A percentile compares a stretch with the other conserved stretches of the same genome.
These are phyloP conservation scores for Nowickia ferox DNA, from an alignment of 2,888 invertebrate species.

Conservation along the genomic window DNA sequence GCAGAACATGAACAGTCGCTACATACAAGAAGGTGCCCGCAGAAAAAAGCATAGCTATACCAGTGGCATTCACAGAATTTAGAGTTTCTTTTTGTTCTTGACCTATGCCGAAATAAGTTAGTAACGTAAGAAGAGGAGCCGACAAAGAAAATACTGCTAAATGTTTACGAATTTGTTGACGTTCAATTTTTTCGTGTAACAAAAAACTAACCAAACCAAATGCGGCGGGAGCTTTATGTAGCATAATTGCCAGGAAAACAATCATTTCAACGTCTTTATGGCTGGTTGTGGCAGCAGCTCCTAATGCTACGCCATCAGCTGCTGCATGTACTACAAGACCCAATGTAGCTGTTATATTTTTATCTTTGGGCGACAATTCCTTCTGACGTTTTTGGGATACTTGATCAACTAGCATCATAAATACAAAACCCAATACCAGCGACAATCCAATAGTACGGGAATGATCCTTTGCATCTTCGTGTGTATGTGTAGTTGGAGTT, in stretches of 20 bases:
- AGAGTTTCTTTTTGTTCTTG: conserved; percentile 96
- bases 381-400: conserved; percentile 84
- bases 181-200: conserved; percentile 96
- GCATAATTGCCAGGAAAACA: conserved; percentile 99
- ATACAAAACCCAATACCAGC: conserved; percentile 95
- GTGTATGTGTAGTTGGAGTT: conserved; percentile 1
- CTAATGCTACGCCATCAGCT: conserved; percentile 98
- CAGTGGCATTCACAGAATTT: conserved; percentile 95
- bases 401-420: conserved; percentile 98
- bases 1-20: conserved; percentile 98
- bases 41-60: conserved; percentile 98
- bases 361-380: conserved; percentile 85
- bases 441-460: conserved; percentile 91
- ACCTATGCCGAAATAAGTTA: conserved; percentile 97
- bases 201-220: conserved; percentile 99
- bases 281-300: conserved; percentile 98
- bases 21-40: conserved; percentile 99
- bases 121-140: conserved; percentile 93
- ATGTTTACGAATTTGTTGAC: conserved; percentile 92
- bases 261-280: conserved; percentile 98
- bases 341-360: conserved; percentile 95
- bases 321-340: conserved; percentile 99
- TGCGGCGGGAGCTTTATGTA: conserved; percentile 99
- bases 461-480: conserved; percentile 75
- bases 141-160: conserved; percentile 95